phyloP scores from a whole-genome alignment of 2,797 vertebrate genomes.

The Macropus fuliginosus region DNA sequence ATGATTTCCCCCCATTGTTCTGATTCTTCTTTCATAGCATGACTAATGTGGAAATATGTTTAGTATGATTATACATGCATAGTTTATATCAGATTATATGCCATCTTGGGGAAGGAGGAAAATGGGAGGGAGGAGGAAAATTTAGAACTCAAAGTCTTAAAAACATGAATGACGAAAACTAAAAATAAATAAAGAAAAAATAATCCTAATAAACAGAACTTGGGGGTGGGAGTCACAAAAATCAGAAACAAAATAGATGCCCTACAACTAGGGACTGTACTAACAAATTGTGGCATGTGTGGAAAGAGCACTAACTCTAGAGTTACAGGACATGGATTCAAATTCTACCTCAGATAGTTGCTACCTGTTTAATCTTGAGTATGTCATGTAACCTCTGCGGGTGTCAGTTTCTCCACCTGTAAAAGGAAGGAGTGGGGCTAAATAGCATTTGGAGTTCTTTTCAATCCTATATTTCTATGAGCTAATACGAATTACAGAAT shows the following conservation, averaged over 20 bases:
- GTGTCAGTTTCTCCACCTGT: not conserved
- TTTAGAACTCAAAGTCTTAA: too few relatives aligned
- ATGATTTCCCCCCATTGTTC: too few relatives aligned
- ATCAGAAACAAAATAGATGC: not conserved
- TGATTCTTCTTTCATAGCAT: too few relatives aligned
- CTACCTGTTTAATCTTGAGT: not conserved
- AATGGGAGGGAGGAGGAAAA: too few relatives aligned
- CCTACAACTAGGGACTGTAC: not conserved
- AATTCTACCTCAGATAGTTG: not conserved
- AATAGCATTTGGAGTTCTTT: not conserved
- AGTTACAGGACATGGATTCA: not conserved
- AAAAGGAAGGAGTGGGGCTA: not conserved
- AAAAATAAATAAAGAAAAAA: too few relatives aligned
- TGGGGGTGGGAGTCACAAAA: not conserved
- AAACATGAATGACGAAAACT: too few relatives aligned
- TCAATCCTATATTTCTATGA: not conserved
- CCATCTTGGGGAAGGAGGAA: too few relatives aligned
- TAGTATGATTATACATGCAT: too few relatives aligned
- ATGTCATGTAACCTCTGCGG: not conserved
- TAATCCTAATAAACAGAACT: not conserved
- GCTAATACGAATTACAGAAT: not conserved
- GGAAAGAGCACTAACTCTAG: not conserved
- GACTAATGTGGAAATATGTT: too few relatives aligned
- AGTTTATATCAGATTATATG: too few relatives aligned
- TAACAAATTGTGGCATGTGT: not conserved